Conservation (phyloP, 1,140 invertebrate genomes). For the Drosophila takahashii region DNA sequence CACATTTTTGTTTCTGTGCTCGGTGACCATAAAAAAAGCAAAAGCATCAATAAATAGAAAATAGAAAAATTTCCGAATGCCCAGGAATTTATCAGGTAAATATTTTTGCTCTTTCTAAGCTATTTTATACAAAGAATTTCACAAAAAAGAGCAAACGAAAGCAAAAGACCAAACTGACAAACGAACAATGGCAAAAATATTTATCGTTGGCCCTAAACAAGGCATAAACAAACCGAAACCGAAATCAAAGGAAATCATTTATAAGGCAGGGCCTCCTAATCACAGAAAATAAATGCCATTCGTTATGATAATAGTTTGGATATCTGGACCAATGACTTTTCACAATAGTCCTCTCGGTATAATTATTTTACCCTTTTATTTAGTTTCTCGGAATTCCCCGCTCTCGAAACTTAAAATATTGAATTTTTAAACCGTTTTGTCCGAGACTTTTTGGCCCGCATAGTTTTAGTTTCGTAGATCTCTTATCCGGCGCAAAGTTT, state of each 20-base stretch:
- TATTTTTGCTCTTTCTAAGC: slow-evolving; percentile 1
- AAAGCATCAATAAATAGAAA: slow-evolving; percentile 5
- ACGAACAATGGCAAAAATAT: slow-evolving; percentile 39
- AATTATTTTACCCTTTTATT: no score
- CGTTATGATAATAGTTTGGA: slow-evolving; percentile 17
- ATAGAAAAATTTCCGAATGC: slow-evolving; percentile 7
- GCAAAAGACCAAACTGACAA: slow-evolving; percentile 8
- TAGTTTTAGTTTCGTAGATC: slow-evolving; percentile 5
- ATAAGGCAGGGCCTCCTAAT: slow-evolving; percentile 8
- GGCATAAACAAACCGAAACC: slow-evolving; percentile 32
- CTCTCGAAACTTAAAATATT: neutral
- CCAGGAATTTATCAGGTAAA: slow-evolving; percentile 41
- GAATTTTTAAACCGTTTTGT: slow-evolving; percentile 7
- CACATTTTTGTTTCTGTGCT: slow-evolving; percentile 35
- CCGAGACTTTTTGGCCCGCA: slow-evolving; percentile 1
- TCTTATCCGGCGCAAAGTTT: slow-evolving; percentile 15
- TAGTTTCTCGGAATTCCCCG: neutral
- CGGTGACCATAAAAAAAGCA: slow-evolving; percentile 18
- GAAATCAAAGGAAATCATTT: slow-evolving; percentile 30
- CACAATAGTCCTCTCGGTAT: neutral
- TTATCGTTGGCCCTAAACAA: slow-evolving; percentile 22
- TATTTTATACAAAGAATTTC: neutral
- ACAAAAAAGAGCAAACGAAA: neutral
- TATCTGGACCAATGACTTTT: neutral
- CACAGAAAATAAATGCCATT: slow-evolving; percentile 7